Percentiles rank a stretch among this genome's conserved stretches.
Conservation (phyloP, 2,797 vertebrate genomes). For the Notamacropus eugenii region DNA sequence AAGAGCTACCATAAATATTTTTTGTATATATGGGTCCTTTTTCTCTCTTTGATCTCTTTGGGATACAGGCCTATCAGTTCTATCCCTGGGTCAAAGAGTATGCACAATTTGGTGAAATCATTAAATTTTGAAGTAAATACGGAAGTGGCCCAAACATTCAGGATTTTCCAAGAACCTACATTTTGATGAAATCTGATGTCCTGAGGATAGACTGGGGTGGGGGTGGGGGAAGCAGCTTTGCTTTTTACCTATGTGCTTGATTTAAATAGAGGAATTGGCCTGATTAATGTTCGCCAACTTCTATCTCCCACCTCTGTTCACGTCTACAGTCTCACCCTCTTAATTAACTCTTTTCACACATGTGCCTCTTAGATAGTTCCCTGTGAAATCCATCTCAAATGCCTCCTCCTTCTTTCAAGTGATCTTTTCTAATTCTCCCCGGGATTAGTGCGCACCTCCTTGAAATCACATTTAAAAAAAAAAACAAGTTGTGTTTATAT, state of each 20-base stretch:
- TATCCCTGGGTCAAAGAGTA: neutral
- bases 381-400: neutral
- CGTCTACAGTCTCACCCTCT: neutral
- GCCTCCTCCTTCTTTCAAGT: neutral
- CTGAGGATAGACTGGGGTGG: neutral
- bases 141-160: neutral
- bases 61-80: neutral
- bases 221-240: neutral
- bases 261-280: neutral
- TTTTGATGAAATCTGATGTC: neutral
- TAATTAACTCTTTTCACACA: neutral
- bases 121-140: neutral
- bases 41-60: neutral
- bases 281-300: no score
- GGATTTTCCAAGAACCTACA: neutral
- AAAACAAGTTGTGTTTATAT: neutral
- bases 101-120: neutral
- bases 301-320: no score
- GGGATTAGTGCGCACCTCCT: neutral
- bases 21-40: neutral
- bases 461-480: neutral
- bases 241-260: neutral
- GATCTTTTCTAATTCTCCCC: neutral
- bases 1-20: neutral
- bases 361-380: neutral